Evolutionary conservation across 1,140 invertebrate genomes (phyloP), one percentile per base, ranked within the genome.

Genomic region (Drosophila murphyi): DNA sequence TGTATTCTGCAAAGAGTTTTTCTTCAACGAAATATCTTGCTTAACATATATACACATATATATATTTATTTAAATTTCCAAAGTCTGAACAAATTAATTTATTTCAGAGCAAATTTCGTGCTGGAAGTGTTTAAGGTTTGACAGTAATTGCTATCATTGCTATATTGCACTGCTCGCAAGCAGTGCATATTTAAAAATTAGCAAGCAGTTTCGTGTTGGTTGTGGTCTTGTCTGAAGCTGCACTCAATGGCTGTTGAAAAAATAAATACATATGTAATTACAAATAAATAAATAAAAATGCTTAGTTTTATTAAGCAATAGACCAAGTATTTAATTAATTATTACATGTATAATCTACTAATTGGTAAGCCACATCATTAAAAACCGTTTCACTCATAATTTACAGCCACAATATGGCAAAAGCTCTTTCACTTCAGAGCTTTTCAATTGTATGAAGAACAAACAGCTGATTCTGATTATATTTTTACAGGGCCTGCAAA

Each of bases 381-480:
- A 39, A 39, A 39, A 3, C 6, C 3, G 29, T 6, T 31, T 29
- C 3, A 29, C 31, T 50, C 29, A 50, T 10, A 50, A 41, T 12
- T 12, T 7, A 4, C 55, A 32, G 5, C 3, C 2, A 4, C 29
- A 20, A 20, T 20, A 5, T 3, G 0, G 2, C 0, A 2, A 28
- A 6, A 48, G 57, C 43, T 60, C 35, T 35, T 45, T 7, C n/a
- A 47, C n/a, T 12, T 48, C 31, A 37, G 10, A 70, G 74, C 74
- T 78, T 78, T 47, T 12, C 4, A n/a, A 34, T 77, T 63, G 12
- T 60, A 50, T 48, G 55, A 64, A 12, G 72, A 54, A 48, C 43
- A n/a, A 41, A 60, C 76, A 78, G 75, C 76, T 78, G 76, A 54
- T 57, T 20, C 37, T 55, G 48, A 32, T 62, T 55, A 31, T 31